These are phyloP conservation scores for Clavelina lepadiformis DNA, from an alignment of 23 tunicate genomes.

Conservation along the genomic window DNA sequence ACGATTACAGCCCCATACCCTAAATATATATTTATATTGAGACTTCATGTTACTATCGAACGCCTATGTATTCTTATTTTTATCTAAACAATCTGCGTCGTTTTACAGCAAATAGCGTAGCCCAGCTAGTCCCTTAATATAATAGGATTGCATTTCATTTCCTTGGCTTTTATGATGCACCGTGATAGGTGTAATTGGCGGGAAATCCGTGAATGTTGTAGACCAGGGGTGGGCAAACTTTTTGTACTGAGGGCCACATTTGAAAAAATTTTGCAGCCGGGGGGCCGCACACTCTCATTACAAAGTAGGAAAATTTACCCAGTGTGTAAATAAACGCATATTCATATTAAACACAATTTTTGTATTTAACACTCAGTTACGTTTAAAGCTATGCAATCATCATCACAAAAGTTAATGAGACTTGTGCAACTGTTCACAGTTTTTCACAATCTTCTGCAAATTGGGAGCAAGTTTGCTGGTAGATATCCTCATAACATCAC, in stretches of 20 bases:
- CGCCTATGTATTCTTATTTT: too few species aligned
- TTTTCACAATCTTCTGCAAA: conserved; percentile 19
- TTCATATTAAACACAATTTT: conserved; percentile 19
- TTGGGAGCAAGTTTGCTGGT: conserved; percentile 22
- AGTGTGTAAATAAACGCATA: conserved; percentile 11
- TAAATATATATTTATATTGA: too few species aligned
- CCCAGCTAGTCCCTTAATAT: too few species aligned
- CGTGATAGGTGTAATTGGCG: too few species aligned
- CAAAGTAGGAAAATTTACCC: conserved; percentile 15
- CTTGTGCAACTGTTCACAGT: conserved; percentile 25
- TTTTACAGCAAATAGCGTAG: too few species aligned
- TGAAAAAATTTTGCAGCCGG: neutral
- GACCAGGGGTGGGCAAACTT: conserved; percentile 18
- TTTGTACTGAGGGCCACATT: conserved; percentile 2
- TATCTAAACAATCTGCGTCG: too few species aligned
- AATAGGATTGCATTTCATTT: too few species aligned
- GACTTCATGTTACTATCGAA: too few species aligned
- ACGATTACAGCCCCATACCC: too few species aligned
- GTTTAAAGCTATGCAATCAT: conserved; percentile 6
- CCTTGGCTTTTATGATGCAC: too few species aligned
- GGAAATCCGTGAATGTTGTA: too few species aligned
- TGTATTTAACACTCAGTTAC: conserved; percentile 8
- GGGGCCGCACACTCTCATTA: conserved; percentile 20
- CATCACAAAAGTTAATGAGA: conserved; percentile 22
- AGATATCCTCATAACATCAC: conserved; percentile 16